phyloP scores from a whole-genome alignment of 1,140 invertebrate species.

The Aphidius ervi region DNA sequence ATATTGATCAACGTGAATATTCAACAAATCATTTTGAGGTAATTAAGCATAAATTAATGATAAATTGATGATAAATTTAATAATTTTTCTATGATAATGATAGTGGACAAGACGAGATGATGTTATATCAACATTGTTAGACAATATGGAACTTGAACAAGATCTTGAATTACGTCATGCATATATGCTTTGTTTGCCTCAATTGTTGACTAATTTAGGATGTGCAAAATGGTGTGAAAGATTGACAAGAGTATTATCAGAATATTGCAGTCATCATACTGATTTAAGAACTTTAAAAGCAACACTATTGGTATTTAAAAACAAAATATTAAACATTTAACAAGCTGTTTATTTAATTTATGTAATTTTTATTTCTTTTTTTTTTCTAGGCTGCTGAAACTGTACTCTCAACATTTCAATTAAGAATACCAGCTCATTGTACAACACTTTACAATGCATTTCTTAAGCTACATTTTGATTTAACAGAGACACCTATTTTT shows the following conservation, averaged over 20 bases:
- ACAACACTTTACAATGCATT: constrained; percentile 37
- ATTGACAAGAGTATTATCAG: constrained; percentile 38
- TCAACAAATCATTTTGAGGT: constrained; percentile 35
- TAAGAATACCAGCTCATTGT: constrained; percentile 36
- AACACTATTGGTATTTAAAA: constrained; percentile 36
- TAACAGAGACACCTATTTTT: constrained; percentile 40
- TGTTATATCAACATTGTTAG: constrained; percentile 38
- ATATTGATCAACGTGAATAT: constrained; percentile 33
- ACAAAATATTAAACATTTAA: background rate
- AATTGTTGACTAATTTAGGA: constrained; percentile 38
- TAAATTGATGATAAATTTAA: background rate
- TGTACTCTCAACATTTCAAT: constrained; percentile 36
- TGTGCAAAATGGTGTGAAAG: constrained; percentile 45
- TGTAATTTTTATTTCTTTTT: constrained; percentile 3
- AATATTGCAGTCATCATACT: constrained; percentile 46
- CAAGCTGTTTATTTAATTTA: background rate
- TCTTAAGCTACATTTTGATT: constrained; percentile 39
- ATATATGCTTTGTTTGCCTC: constrained; percentile 44
- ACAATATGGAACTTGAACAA: constrained; percentile 46
- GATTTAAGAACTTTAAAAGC: constrained; percentile 41
- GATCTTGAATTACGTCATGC: constrained; percentile 36
- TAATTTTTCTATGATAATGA: background rate
- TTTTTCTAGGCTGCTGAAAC: constrained; percentile 36
- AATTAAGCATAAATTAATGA: constrained; percentile 10
- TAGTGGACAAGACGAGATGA: constrained; percentile 46